These are phyloP conservation scores for Patella depressa DNA, from an alignment of 2,888 invertebrate genomes.

Conservation along the genomic window DNA sequence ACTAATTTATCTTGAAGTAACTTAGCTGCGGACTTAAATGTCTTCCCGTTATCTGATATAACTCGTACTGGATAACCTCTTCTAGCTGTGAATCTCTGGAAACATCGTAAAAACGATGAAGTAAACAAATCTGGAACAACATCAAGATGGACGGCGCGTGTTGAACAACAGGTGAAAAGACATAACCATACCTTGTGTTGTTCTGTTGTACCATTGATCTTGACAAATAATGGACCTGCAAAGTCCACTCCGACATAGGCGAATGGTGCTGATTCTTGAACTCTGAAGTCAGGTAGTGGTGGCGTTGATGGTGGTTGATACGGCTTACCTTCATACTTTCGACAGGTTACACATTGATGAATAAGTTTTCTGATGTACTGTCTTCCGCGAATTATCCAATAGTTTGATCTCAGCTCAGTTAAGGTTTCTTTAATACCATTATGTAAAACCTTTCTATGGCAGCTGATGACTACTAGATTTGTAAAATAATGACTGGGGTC, in stretches of 20 bases:
- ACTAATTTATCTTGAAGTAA: neutral
- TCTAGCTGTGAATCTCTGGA: neutral
- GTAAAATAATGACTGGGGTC: neutral
- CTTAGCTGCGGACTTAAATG: neutral
- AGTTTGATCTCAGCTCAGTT: neutral
- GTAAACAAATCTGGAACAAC: neutral
- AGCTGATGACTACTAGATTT: neutral
- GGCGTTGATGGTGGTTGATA: conserved; percentile 13
- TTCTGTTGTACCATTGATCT: neutral
- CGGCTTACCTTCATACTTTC: neutral
- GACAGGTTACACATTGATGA: conserved; percentile 1
- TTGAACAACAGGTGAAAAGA: neutral
- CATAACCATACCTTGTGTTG: neutral
- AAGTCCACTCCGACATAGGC: conserved; percentile 10
- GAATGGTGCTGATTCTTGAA: conserved; percentile 12
- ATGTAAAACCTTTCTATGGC: neutral
- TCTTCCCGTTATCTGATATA: neutral
- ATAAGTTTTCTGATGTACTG: neutral
- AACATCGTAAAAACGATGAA: neutral
- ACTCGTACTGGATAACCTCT: neutral
- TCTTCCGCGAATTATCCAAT: conserved; percentile 7
- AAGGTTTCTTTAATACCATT: neutral
- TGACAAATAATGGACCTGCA: conserved; percentile 14
- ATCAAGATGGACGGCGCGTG: neutral
- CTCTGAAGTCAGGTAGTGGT: conserved; percentile 9